Conservation (phyloP, 1,140 invertebrate genomes). For the Leptinotarsa lineolata region DNA sequence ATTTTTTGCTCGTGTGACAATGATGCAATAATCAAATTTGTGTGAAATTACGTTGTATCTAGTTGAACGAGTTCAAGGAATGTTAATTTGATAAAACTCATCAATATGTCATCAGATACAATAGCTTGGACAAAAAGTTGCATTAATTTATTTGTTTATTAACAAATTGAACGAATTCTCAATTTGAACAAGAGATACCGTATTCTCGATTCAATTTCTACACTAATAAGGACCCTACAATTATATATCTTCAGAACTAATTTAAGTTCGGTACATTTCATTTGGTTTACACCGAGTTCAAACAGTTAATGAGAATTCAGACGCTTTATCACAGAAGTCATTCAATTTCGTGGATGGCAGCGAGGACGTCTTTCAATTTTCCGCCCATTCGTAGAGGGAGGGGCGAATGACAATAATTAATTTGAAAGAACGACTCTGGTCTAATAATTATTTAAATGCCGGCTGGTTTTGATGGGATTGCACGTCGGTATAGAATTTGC, state of each 20-base stretch:
- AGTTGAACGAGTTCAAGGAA: no score
- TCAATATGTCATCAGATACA: no score
- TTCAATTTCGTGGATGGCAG: background rate
- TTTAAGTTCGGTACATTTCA: slow-evolving; percentile 3
- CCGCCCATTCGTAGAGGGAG: background rate
- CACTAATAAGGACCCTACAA: background rate
- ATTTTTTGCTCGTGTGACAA: no score
- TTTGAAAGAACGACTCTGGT: background rate
- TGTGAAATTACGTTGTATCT: no score
- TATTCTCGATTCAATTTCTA: no score
- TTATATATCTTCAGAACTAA: background rate
- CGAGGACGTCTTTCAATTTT: slow-evolving; percentile 1
- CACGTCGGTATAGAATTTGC: no score
- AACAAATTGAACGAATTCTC: no score
- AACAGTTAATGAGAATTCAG: background rate
- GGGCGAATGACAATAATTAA: background rate
- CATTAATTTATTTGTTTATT: no score
- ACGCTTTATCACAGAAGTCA: background rate
- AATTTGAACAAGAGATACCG: no score
- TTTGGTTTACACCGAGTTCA: background rate
- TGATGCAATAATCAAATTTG: no score
- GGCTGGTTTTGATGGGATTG: background rate
- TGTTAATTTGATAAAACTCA: no score
- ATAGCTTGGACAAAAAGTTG: no score
- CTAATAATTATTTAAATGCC: background rate